Base-by-base conservation (phyloP, 2,888 invertebrate genomes). In the Eupithecia exiguata region DNA sequence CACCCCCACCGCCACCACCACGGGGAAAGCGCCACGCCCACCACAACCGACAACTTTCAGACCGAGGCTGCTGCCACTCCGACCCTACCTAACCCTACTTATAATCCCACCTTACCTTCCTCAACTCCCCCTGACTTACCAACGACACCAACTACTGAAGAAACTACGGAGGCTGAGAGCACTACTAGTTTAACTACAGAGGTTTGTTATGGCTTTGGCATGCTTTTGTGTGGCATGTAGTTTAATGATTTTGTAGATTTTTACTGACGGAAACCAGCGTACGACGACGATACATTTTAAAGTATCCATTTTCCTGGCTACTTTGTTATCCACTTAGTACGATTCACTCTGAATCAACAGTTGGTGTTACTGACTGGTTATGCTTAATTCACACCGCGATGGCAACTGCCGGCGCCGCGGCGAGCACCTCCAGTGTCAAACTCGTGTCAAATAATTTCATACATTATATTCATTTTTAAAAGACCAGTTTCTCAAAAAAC, bases 1-100 rank as follows among this genome's bases (percentile, higher is more conserved):
- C 93, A 91, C 85, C 92, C 89, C 78, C 93, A 91, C 89, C 93
- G 92, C 86, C 93, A 92, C 88, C 93, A 92, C 88, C 92, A 92
- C 91, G 91, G 93, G 87, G 91, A 91, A 85, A 81, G 84, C 78
- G 75, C 77, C 84, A 84, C 89, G 88, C 88, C 92, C 88, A 90
- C 90, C 88, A 88, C 90, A 88, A 88, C 89, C 89, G 89, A 92
- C 91, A 91, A 91, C 89, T 92, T 92, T 92, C 92, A 92, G 92
- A 90, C 91, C 91, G 89, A 89, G 91, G 81, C 83, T 82, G 87
- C 85, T 85, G 86, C 85, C 82, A 82, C 83, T 80, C 77, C 83
- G 69, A 78, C 80, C 73, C 80, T 67, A 75, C 76, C 80, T 66
- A 7, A 25, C 78, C 75, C 5, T 72, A 76, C 70, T 74, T 72